Evolutionary conservation across 2,888 invertebrate species (phyloP).

Genomic region (Leptogaster cylindrica): DNA sequence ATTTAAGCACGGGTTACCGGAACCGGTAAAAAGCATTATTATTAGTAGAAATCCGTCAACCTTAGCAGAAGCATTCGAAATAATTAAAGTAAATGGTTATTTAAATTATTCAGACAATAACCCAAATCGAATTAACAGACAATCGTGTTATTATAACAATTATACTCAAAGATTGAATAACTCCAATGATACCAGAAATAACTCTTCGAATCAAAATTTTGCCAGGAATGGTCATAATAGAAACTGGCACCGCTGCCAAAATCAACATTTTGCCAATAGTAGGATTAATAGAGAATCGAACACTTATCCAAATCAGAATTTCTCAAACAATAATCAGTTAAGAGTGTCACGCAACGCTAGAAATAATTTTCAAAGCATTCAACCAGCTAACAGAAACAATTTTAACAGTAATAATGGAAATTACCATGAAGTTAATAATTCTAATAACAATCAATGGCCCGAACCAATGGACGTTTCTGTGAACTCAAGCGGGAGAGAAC

Average conservation of each 20-base stretch:
- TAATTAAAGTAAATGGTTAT: constrained; percentile 35
- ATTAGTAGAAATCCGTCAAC: constrained; percentile 27
- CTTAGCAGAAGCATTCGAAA: constrained; percentile 35
- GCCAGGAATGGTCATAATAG: not conserved
- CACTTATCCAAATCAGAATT: no score
- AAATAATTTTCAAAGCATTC: not conserved
- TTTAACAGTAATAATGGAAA: constrained; percentile 11
- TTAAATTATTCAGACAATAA: not conserved
- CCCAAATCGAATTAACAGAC: not conserved
- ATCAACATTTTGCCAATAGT: not conserved
- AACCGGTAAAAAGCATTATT: constrained; percentile 32
- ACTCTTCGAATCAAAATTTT: not conserved
- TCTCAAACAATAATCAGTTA: not conserved
- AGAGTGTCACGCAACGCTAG: not conserved
- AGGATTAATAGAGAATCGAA: not conserved
- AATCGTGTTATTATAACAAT: not conserved
- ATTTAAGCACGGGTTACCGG: constrained; percentile 30
- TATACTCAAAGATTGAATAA: not conserved
- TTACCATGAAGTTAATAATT: constrained; percentile 9
- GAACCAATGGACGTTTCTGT: constrained; percentile 41
- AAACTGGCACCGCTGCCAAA: not conserved
- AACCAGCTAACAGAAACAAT: not conserved
- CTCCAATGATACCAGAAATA: not conserved
- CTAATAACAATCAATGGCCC: not conserved
- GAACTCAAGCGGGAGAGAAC: constrained; percentile 23